phyloP scores from a whole-genome alignment of 1,140 invertebrate species.

The Zaprionus lachaisei region DNA sequence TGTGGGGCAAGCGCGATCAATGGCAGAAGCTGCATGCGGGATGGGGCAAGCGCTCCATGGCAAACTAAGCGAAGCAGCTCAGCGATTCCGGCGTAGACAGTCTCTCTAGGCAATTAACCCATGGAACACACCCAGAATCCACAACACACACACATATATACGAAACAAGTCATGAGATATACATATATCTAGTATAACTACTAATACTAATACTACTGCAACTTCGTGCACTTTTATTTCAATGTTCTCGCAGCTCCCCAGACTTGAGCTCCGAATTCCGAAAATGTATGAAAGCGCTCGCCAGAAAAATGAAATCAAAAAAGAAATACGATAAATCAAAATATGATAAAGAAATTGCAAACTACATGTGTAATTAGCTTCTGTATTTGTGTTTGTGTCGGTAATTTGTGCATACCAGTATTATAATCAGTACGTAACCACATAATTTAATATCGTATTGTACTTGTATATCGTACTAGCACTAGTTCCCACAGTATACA shows the following conservation, averaged over 20 bases:
- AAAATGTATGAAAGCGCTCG: conserved; percentile 83
- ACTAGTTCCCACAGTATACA: conserved; percentile 32
- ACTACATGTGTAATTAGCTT: conserved; percentile 17
- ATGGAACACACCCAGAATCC: conserved; percentile 8
- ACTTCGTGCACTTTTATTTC: conserved; percentile 22
- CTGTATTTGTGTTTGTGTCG: conserved; percentile 16
- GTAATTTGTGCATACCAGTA: conserved; percentile 24
- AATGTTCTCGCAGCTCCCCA: conserved; percentile 35
- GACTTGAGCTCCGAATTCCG: conserved; percentile 68
- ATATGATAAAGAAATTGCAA: conserved; percentile 2
- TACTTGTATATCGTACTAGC: background rate
- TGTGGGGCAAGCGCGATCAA: conserved; percentile 88
- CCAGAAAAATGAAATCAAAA: conserved; percentile 33
- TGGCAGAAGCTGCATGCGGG: conserved; percentile 79
- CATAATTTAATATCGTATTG: background rate
- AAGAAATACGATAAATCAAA: conserved; percentile 12
- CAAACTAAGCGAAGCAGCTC: conserved; percentile 40
- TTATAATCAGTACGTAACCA: conserved; percentile 27
- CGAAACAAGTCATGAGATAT: background rate
- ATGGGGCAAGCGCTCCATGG: conserved; percentile 76
- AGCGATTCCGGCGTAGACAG: conserved; percentile 6
- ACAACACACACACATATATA: conserved; percentile 1
- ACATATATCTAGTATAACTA: background rate
- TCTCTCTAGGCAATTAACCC: conserved; percentile 26
- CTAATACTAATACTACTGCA: background rate